These are phyloP conservation scores for Montipora efflorescens DNA, from an alignment of 64 coral and sea anemone genomes.

Conservation along the genomic window DNA sequence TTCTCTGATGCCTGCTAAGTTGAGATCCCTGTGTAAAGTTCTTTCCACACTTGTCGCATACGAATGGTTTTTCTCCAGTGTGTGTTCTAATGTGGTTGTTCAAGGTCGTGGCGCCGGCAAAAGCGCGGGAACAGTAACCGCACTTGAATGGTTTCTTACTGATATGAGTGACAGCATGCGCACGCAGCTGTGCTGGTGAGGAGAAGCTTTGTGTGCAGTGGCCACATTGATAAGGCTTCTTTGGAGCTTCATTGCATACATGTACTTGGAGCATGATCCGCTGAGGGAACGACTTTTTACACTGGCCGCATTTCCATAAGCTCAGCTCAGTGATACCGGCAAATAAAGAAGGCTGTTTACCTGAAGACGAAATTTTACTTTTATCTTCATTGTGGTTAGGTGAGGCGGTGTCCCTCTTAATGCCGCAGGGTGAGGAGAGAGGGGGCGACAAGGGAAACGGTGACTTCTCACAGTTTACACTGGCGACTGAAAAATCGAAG, in stretches of 20 bases:
- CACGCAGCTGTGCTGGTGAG: constrained; percentile 18
- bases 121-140: constrained; percentile 69
- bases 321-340: constrained; percentile 26
- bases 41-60: constrained; percentile 63
- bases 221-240: constrained; percentile 66
- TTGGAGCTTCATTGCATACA: constrained; percentile 27
- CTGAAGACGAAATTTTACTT: neutral
- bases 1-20: constrained; percentile 61
- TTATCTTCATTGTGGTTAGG: neutral
- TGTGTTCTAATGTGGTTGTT: constrained; percentile 77
- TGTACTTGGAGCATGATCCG: constrained; percentile 59
- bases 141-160: constrained; percentile 75
- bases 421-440: neutral
- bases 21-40: constrained; percentile 64
- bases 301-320: constrained; percentile 65
- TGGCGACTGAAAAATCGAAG: constrained; percentile 29
- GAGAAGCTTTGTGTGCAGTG: constrained; percentile 55
- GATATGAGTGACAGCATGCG: constrained; percentile 54
- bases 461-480: neutral
- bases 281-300: constrained; percentile 55
- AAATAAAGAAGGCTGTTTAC: neutral
- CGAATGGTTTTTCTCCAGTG: constrained; percentile 65
- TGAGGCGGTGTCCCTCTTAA: neutral
- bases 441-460: neutral
- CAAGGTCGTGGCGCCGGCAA: constrained; percentile 62